Percentiles rank a stretch among this genome's conserved stretches.
Evolutionary conservation across 2,888 invertebrate species (phyloP).

Genomic region (Galerucella nymphaeae): DNA sequence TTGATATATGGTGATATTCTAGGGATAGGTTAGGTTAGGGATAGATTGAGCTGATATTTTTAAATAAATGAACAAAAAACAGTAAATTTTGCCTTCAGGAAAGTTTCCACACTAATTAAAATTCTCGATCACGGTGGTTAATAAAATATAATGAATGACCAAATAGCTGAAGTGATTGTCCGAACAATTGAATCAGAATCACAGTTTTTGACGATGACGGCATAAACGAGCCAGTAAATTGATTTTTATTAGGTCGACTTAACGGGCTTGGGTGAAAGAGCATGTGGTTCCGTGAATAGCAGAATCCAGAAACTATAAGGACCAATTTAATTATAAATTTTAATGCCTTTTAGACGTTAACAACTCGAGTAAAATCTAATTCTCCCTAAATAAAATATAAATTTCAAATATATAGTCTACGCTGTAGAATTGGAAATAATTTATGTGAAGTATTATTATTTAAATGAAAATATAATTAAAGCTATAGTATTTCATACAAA

Average conservation of each 20-base stretch:
- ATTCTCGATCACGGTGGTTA: conserved; percentile 1
- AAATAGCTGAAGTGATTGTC: conserved; percentile 13
- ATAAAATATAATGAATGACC: conserved; percentile 16
- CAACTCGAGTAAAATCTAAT: background rate
- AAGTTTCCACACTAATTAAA: conserved; percentile 12
- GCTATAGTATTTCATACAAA: no score
- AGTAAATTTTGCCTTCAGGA: no score
- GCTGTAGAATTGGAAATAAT: no score
- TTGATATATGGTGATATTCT: no score
- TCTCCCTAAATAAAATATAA: background rate
- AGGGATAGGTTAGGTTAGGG: no score
- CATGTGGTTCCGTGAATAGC: background rate
- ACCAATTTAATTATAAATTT: conserved; percentile 5
- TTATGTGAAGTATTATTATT: background rate
- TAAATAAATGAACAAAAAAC: no score
- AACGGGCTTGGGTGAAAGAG: conserved; percentile 1
- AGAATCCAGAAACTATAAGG: background rate
- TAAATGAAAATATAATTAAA: background rate
- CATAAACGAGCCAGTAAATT: conserved; percentile 15
- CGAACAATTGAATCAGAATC: conserved; percentile 16
- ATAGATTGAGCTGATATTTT: no score
- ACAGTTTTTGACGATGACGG: conserved; percentile 15
- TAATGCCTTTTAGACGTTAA: background rate
- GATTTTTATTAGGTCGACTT: conserved; percentile 8
- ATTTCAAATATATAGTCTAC: background rate